A percentile compares a stretch with the other conserved stretches of the same genome.
Evolutionary conservation across 2,113 vertebrate genomes (phyloP).

Genomic region (Brachypteracias leptosomus): DNA sequence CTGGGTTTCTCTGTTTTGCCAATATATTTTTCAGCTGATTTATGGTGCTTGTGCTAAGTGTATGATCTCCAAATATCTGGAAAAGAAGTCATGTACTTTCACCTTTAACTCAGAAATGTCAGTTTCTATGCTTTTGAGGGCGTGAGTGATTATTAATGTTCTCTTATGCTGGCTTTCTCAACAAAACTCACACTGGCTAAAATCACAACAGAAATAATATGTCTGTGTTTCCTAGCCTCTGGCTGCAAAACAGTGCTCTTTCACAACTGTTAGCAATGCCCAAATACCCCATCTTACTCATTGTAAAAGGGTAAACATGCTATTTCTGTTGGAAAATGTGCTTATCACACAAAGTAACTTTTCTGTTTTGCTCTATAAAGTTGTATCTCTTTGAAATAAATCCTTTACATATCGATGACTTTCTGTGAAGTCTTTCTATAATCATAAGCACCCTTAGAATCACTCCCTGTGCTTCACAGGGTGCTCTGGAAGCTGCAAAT

Average conservation of each 20-base stretch:
- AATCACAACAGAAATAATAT: conserved; percentile 3
- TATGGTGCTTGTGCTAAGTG: background rate
- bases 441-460: background rate
- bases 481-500: background rate
- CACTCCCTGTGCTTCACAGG: background rate
- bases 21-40: conserved; percentile 24
- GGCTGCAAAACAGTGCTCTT: background rate
- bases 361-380: background rate
- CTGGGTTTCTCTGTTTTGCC: background rate
- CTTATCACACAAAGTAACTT: background rate
- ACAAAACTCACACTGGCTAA: conserved; percentile 10
- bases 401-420: background rate
- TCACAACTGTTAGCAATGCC: background rate
- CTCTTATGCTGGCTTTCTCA: background rate
- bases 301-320: background rate
- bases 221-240: background rate
- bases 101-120: conserved; percentile 13
- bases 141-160: conserved; percentile 7
- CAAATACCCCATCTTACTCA: background rate
- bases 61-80: conserved; percentile 19
- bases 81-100: background rate
- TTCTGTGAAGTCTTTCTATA: background rate
- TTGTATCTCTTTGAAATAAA: background rate
- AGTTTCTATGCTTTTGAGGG: background rate
- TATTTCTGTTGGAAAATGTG: background rate